Evolutionary conservation across 2,113 vertebrate genomes (phyloP), one percentile per base, ranked within the genome.

Genomic region (Platysteira castanea): DNA sequence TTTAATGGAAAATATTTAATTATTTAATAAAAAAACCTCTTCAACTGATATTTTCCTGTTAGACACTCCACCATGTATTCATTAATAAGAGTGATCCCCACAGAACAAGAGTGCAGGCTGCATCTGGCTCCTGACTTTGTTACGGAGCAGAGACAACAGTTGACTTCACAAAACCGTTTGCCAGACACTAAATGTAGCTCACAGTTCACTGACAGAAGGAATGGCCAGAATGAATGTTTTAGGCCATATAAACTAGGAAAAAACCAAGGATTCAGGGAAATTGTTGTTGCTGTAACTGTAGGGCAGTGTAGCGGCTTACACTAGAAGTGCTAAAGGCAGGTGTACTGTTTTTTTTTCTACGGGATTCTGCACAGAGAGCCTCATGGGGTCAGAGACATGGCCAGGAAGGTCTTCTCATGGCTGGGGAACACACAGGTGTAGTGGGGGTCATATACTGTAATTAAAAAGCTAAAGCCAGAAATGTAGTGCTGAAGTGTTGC

Each of bases 211-310:
- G 42, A 24, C 20, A 53, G 54, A 80, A 56, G 3, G 3, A 64
- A 73, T 12, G 13, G 39, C n/a, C n/a, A n/a, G n/a, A n/a, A n/a
- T n/a, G n/a, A n/a, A n/a, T 0, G 0, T 20, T 69, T 87, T 31
- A 78, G 12, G 9, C 7, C 35, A 28, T 13, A 37, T 7, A 53
- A 87, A 24, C 26, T 33, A 81, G 42, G 56, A 30, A 70, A 61
- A 91, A 15, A 15, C 56, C 21, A 69, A 61, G n/a, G 33, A 39
- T 59, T 89, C 21, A 21, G 3, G 16, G 52, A 47, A 61, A 39
- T 30, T 10, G 2, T 50, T 7, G 30, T 56, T 75, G 47, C 39
- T 61, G 7, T 70, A 27, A 61, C 27, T 35, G 21, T 47, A 60
- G n/a, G 30, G 49, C 23, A 83, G 49, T 22, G 26, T 26, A 60